Evolutionary conservation across 2,888 invertebrate genomes (phyloP), one percentile per base, ranked within the genome.

Genomic region (Sphecodes monilicornis): DNA sequence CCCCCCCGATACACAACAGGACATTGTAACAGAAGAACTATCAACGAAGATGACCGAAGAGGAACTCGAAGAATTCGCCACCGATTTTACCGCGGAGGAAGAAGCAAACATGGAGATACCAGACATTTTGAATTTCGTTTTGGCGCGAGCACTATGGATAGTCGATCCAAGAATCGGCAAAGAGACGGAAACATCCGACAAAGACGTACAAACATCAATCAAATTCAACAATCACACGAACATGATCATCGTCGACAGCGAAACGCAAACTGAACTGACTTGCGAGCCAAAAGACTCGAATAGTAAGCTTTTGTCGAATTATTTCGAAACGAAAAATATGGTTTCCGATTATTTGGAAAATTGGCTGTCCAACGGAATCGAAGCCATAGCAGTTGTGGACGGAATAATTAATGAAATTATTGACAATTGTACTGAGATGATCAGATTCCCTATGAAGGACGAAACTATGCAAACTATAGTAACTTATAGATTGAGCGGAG

Each of bases 241-340:
- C n/a, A 85, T 73, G 29, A 69, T 91, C 1, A 80, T 86, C 22
- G 32, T 84, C 11, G 90, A 92, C 72, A 78, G 43, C 4, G 86
- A 90, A 22, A 83, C 80, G 0, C 93, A 92, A 73, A 93, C 92
- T 0, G 82, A 74, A 26, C 43, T 93, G 39, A 91, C 88, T 18
- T 91, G 92, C 79, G 83, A 89, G 43, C 90, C 92, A 3, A 90
- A 80, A 60, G 36, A 86, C 8, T 92, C 92, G 0, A 91, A 91
- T 41, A 88, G 91, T 0, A 86, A 80, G 78, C 82, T 93, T 3
- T 76, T 92, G 2, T 46, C 77, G 8, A 85, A 87, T 3, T 89
- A 91, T 77, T 71, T 80, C 8, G 86, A 83, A 22, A 83, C 74
- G 3, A 91, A 88, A 36, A 39, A 73, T 8, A 82, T 88, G 18